phyloP scores from a whole-genome alignment of 1,140 invertebrate genomes.

The Harpegnathos saltator region DNA sequence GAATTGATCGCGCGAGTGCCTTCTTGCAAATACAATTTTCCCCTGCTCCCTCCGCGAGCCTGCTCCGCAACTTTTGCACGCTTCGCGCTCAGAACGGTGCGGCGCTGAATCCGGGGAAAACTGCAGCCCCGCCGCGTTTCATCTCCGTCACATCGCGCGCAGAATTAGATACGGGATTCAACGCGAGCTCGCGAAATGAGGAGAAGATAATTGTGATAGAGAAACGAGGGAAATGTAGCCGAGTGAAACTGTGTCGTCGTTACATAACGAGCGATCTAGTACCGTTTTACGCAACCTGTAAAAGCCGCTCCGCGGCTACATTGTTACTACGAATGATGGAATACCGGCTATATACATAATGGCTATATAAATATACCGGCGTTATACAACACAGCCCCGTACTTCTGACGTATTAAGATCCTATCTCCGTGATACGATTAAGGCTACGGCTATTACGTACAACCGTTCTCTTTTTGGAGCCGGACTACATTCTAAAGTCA shows the following conservation, averaged over 20 bases:
- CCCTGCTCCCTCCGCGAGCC: no score
- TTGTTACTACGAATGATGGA: constrained; percentile 61
- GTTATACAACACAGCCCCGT: constrained; percentile 57
- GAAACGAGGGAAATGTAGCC: neutral
- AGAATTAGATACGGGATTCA: neutral
- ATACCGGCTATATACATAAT: constrained; percentile 19
- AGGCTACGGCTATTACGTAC: constrained; percentile 46
- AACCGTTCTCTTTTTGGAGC: constrained; percentile 46
- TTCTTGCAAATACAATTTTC: neutral
- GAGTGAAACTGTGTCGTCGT: constrained; percentile 22
- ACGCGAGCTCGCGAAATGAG: neutral
- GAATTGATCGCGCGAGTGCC: neutral
- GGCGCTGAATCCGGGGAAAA: neutral
- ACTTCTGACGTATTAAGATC: constrained; percentile 43
- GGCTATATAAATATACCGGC: constrained; percentile 33
- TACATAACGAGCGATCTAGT: constrained; percentile 30
- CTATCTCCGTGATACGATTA: constrained; percentile 58
- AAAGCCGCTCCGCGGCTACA: constrained; percentile 44
- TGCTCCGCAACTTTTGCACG: no score
- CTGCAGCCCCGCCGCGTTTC: no score
- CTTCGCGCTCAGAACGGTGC: no score
- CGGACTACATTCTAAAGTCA: constrained; percentile 46
- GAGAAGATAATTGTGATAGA: constrained; percentile 5
- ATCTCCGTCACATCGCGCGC: neutral
- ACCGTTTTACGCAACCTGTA: constrained; percentile 56